phyloP scores from a whole-genome alignment of 2,888 invertebrate species.

The Diplazon laetatorius region DNA sequence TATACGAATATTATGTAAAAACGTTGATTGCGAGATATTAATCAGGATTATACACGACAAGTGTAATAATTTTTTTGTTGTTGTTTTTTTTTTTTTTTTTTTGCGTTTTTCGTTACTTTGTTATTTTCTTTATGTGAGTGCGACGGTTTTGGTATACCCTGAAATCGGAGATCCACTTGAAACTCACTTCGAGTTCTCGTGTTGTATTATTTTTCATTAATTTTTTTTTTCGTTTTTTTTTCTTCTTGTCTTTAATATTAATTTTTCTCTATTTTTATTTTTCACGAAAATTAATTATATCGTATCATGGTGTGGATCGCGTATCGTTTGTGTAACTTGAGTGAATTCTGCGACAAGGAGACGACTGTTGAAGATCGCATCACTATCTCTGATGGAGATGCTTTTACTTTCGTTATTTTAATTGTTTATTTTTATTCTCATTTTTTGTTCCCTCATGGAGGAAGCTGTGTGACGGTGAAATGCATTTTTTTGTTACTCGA shows the following conservation, averaged over 20 bases:
- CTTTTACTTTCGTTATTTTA: neutral
- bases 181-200: constrained; percentile 41
- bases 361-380: constrained; percentile 46
- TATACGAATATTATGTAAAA: constrained; percentile 57
- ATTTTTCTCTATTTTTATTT: too few species aligned
- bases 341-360: constrained; percentile 45
- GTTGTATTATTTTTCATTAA: constrained; percentile 24
- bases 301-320: constrained; percentile 51
- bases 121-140: constrained; percentile 50
- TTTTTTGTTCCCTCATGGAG: neutral
- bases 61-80: too few species aligned
- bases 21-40: constrained; percentile 57
- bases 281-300: constrained; percentile 26
- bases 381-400: neutral
- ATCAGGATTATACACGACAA: constrained; percentile 23
- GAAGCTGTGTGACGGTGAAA: too few species aligned
- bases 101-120: constrained; percentile 26
- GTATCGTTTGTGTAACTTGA: constrained; percentile 47
- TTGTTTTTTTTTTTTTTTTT: too few species aligned
- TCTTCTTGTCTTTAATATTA: too few species aligned
- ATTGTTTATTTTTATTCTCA: neutral
- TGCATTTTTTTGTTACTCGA: too few species aligned
- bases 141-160: constrained; percentile 64
- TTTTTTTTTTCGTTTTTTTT: neutral
- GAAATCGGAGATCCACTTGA: constrained; percentile 48